Conservation (phyloP, 1,140 invertebrate genomes). For the Hyles vespertilio region DNA sequence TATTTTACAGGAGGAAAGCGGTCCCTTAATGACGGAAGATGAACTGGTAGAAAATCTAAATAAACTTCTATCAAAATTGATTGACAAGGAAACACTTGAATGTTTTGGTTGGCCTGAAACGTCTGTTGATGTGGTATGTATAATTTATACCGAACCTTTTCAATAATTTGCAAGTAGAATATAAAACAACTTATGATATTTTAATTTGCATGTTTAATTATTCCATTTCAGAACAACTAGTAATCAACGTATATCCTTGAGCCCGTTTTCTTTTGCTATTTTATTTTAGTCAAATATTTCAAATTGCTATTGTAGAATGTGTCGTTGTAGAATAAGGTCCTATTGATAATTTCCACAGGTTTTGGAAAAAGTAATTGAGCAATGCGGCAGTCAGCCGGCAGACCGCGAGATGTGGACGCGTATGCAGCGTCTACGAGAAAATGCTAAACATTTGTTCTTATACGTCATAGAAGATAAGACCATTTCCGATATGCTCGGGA, state of each 20-base stretch:
- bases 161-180: too few species aligned
- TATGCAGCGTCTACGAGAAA: slow-evolving; percentile 61
- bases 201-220: too few species aligned
- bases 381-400: slow-evolving; percentile 49
- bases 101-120: slow-evolving; percentile 57
- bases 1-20: slow-evolving; percentile 34
- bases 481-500: slow-evolving; percentile 56
- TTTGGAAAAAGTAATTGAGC: slow-evolving; percentile 56
- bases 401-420: slow-evolving; percentile 51
- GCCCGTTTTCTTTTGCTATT: too few species aligned
- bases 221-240: too few species aligned
- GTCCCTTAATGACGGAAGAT: slow-evolving; percentile 54
- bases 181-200: too few species aligned
- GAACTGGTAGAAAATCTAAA: slow-evolving; percentile 47
- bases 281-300: too few species aligned
- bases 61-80: slow-evolving; percentile 45
- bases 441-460: slow-evolving; percentile 61
- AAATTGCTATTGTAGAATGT: too few species aligned
- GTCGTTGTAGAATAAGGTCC: too few species aligned
- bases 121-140: slow-evolving; percentile 42
- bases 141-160: too few species aligned
- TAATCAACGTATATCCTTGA: too few species aligned
- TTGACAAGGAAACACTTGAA: slow-evolving; percentile 49
- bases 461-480: slow-evolving; percentile 57
- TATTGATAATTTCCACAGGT: slow-evolving; percentile 28